Percentiles rank a stretch among this genome's conserved stretches.
Evolutionary conservation across 2,113 vertebrate species (phyloP).

Genomic region (Strigops habroptila): DNA sequence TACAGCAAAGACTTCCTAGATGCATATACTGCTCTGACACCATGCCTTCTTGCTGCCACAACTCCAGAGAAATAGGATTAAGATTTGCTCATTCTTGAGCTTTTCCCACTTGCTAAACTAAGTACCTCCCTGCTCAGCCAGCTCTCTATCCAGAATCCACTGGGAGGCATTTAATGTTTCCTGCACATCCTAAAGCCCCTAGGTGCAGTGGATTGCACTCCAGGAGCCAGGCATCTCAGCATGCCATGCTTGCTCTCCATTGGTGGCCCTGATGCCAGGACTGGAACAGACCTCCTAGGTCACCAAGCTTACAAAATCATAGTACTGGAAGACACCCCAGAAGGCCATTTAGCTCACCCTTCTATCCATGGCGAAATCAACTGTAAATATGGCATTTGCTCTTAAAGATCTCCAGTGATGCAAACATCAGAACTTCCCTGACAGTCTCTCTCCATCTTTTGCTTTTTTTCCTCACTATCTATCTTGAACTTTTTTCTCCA

Average conservation of each 20-base stretch:
- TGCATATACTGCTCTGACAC: neutral
- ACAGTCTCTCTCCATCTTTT: neutral
- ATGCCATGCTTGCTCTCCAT: neutral
- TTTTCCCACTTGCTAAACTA: neutral
- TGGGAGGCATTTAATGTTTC: neutral
- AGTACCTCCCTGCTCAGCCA: neutral
- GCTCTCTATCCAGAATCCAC: neutral
- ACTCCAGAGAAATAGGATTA: neutral
- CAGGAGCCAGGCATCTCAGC: neutral
- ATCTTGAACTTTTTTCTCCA: neutral
- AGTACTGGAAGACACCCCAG: neutral
- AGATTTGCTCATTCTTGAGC: neutral
- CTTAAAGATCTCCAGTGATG: neutral
- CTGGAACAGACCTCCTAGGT: neutral
- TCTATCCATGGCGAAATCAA: neutral
- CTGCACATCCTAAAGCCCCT: neutral
- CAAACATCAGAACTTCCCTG: neutral
- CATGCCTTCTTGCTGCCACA: neutral
- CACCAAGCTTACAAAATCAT: neutral
- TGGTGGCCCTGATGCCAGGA: neutral
- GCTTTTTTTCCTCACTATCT: neutral
- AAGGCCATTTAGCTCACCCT: neutral
- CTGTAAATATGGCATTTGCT: neutral
- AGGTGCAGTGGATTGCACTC: neutral
- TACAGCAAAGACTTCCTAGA: neutral